A percentile compares a stretch with the other conserved stretches of the same genome.
Evolutionary conservation across 2,888 invertebrate genomes (phyloP).

Genomic region (Taenaris catops): DNA sequence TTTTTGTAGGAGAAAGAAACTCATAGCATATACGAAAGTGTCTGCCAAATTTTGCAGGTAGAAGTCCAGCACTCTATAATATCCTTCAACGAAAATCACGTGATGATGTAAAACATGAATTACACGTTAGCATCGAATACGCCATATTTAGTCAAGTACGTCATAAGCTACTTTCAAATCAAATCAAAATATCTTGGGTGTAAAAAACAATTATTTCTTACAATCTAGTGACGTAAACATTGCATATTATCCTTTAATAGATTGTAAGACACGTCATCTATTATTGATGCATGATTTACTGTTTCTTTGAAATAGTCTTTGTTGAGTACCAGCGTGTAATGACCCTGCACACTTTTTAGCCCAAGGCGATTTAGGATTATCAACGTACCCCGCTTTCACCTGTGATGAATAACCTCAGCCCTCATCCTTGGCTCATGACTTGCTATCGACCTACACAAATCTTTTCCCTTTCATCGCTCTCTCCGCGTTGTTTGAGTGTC

Average conservation of each 20-base stretch:
- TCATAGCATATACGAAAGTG: too few species aligned
- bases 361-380: slow-evolving; percentile 60
- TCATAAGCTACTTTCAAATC: too few species aligned
- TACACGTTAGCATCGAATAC: too few species aligned
- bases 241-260: slow-evolving; percentile 9
- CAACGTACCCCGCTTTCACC: slow-evolving; percentile 58
- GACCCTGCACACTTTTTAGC: slow-evolving; percentile 38
- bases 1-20: too few species aligned
- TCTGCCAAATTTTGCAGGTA: too few species aligned
- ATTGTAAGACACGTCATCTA: slow-evolving; percentile 13
- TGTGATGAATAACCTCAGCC: slow-evolving; percentile 56
- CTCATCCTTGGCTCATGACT: slow-evolving; percentile 48
- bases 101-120: too few species aligned
- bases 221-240: too few species aligned
- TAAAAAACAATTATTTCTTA: too few species aligned
- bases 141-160: too few species aligned
- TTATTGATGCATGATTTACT: slow-evolving; percentile 19
- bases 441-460: slow-evolving; percentile 46
- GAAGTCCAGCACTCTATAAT: too few species aligned
- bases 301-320: slow-evolving; percentile 34
- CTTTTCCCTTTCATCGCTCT: slow-evolving; percentile 61
- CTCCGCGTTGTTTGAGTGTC: slow-evolving; percentile 55
- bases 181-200: too few species aligned
- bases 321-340: slow-evolving; percentile 32
- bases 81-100: too few species aligned